Conservation (phyloP, 2,797 vertebrate genomes). For the Lagothrix lagotricha region DNA sequence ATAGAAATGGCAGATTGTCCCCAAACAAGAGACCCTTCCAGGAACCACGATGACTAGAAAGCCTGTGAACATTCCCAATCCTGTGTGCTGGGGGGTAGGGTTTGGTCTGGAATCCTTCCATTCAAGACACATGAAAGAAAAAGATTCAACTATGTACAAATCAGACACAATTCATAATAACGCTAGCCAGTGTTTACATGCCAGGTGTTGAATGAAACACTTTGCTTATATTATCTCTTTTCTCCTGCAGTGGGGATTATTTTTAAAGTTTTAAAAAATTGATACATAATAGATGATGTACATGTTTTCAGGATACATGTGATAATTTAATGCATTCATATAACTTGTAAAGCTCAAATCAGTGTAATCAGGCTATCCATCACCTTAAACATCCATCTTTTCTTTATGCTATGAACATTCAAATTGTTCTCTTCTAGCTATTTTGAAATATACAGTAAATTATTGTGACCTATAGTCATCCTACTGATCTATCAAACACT, state of each 20-base stretch:
- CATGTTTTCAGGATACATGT: not conserved
- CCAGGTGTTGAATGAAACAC: not conserved
- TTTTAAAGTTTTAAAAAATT: not conserved
- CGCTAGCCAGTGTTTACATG: rapidly evolving
- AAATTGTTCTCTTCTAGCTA: not conserved
- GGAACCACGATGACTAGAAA: not conserved
- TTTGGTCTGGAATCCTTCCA: not conserved
- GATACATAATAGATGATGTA: not conserved
- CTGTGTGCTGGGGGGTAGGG: not conserved
- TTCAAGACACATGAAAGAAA: too few relatives aligned
- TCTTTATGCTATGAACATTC: not conserved
- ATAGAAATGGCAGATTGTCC: not conserved
- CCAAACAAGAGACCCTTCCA: not conserved
- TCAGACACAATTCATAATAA: rapidly evolving
- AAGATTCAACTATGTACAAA: rapidly evolving
- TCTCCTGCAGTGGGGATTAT: not conserved
- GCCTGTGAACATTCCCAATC: too few relatives aligned
- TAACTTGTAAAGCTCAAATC: not conserved
- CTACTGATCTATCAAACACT: not conserved
- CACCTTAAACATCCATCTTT: not conserved
- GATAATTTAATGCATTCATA: not conserved
- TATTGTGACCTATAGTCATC: not conserved
- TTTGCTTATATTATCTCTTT: rapidly evolving
- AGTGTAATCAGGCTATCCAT: not conserved
- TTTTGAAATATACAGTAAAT: not conserved